Percentiles rank a stretch among this genome's conserved stretches.
These are phyloP conservation scores for Anastatus disparis DNA, from an alignment of 1,140 invertebrate genomes.

Conservation along the genomic window DNA sequence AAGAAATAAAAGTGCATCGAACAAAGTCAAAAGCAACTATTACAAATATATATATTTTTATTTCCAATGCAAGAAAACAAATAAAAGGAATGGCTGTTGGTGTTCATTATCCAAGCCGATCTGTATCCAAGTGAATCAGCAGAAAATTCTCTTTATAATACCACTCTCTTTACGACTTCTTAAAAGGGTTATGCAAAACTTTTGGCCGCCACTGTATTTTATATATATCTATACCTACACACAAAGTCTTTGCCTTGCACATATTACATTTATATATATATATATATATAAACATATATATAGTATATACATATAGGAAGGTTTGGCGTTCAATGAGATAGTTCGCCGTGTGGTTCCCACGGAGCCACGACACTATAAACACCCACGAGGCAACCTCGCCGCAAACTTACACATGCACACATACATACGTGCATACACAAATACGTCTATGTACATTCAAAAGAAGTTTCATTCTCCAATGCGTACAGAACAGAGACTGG, in stretches of 20 bases:
- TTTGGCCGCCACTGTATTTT: slow-evolving; percentile 25
- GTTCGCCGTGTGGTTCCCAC: slow-evolving; percentile 40
- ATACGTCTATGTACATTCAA: background rate
- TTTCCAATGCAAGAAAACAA: too few species aligned
- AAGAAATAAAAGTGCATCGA: background rate
- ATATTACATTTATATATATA: too few species aligned
- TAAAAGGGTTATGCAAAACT: slow-evolving; percentile 34
- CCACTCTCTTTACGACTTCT: background rate
- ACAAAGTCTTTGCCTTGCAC: background rate
- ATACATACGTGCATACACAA: background rate
- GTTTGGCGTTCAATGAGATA: slow-evolving; percentile 37
- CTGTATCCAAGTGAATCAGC: slow-evolving; percentile 2
- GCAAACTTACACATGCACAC: background rate
- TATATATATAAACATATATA: too few species aligned
- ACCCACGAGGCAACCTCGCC: slow-evolving; percentile 21
- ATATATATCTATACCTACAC: background rate
- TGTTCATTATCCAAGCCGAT: too few species aligned
- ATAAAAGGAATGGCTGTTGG: too few species aligned
- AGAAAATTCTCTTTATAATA: slow-evolving; percentile 12
- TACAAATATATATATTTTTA: too few species aligned
- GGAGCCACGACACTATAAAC: slow-evolving; percentile 39
- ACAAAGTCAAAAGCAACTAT: background rate
- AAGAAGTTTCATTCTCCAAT: background rate
- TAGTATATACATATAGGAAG: slow-evolving; percentile 1
- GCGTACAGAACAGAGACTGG: slow-evolving; percentile 21